Evolutionary conservation across 2,113 vertebrate genomes (phyloP), one percentile per base, ranked within the genome.

Genomic region (Ceyx margarethae): DNA sequence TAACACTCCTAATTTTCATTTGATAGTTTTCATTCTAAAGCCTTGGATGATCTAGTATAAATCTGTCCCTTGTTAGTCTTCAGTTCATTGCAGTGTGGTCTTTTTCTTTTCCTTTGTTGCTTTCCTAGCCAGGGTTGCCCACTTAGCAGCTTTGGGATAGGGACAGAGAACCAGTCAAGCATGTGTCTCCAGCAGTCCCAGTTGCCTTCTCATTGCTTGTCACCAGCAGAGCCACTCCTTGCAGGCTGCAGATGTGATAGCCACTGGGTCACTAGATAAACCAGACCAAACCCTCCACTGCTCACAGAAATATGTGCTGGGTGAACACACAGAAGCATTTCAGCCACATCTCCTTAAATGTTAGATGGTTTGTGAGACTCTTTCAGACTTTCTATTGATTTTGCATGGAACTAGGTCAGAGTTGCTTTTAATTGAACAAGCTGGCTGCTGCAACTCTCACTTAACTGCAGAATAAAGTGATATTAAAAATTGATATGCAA

Each of bases 401-500:
- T 96, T 95, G 68, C 88, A 93, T 79, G 94, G 91, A 98, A 97
- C 83, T 97, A 97, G 97, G 97, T 97, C 97, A 98, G 88, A 74
- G 29, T 79, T 91, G 94, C 94, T 96, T 95, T 96, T 96, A 97
- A 96, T 86, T 91, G 88, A 90, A 89, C 54, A 89, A 92, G 87
- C 81, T 76, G 92, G 61, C 57, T 66, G 86, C 90, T 87, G 87
- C 91, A 95, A 64, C 83, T 96, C 96, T 93, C 93, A 85, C 88
- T 97, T 96, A 95, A 94, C 94, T 88, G 62, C 76, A 89, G 95
- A 91, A 88, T 37, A 22, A 96, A 22, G 67, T 65, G 62, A 51
- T 97, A 97, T 98, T 96, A 97, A 96, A 97, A 96, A 96, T 97
- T 95, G 89, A 97, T 97, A 96, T 84, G 90, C 81, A 97, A 97